Conservation (phyloP, 2,113 vertebrate genomes). For the Grallaria varia region DNA sequence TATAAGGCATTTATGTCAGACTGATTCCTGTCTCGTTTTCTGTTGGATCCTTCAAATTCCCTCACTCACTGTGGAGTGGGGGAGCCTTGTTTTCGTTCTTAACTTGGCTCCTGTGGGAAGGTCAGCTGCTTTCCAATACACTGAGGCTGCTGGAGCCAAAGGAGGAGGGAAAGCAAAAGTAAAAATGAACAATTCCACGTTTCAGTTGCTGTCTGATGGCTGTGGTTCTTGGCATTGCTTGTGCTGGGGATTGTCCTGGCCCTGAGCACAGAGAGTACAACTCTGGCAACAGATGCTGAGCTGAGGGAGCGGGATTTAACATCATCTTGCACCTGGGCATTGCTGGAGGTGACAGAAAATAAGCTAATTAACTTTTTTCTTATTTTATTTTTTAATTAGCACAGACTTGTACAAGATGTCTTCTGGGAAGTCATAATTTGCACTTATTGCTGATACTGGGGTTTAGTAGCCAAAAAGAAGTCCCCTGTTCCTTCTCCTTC, state of each 20-base stretch:
- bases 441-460: conserved; percentile 31
- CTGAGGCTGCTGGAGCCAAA: not conserved
- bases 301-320: conserved; percentile 48
- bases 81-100: not conserved
- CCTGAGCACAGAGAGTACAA: conserved; percentile 32
- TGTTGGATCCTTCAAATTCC: not conserved
- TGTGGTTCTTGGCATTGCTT: conserved; percentile 7
- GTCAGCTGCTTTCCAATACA: not conserved
- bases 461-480: conserved; percentile 41
- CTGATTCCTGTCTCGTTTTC: not conserved
- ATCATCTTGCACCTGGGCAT: conserved; percentile 45
- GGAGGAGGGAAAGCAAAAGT: not conserved
- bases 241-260: conserved; percentile 38
- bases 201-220: conserved; percentile 1
- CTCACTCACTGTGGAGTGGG: not conserved
- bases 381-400: conserved; percentile 71
- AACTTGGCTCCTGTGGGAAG: not conserved
- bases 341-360: conserved; percentile 63
- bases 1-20: not conserved
- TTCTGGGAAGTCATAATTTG: conserved; percentile 62
- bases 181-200: not conserved
- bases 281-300: conserved; percentile 51
- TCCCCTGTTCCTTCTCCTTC: conserved; percentile 56
- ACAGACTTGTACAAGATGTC: conserved; percentile 50
- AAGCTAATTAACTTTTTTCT: conserved; percentile 59